Percentiles rank a stretch among this genome's conserved stretches.
phyloP scores from a whole-genome alignment of 2,797 vertebrate genomes.

The Chelon labrosus region DNA sequence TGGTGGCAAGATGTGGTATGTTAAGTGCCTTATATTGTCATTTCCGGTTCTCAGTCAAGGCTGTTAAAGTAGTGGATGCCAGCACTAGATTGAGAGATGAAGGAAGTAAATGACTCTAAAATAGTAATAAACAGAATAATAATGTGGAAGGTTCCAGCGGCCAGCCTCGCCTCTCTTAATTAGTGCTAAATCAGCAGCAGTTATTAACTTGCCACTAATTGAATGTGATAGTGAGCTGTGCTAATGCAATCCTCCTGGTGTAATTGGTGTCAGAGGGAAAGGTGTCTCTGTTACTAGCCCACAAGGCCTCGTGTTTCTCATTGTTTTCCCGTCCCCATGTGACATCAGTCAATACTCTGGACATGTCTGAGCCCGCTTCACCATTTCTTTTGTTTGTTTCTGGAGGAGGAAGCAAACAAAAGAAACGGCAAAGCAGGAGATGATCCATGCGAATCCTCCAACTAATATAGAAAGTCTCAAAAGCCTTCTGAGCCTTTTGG shows the following conservation, averaged over 20 bases:
- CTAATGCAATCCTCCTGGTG: constrained; percentile 78
- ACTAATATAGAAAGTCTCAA: constrained; percentile 39
- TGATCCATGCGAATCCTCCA: constrained; percentile 48
- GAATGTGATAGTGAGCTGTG: constrained; percentile 76
- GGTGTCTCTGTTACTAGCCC: constrained; percentile 27
- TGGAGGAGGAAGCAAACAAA: constrained; percentile 1
- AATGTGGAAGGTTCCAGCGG: constrained; percentile 62
- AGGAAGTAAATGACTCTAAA: constrained; percentile 58
- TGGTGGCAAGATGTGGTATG: not conserved
- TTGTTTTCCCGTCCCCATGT: constrained; percentile 48
- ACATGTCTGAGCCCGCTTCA: constrained; percentile 29
- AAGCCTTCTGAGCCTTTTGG: constrained; percentile 20
- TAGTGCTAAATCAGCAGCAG: constrained; percentile 81
- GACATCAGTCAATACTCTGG: constrained; percentile 46
- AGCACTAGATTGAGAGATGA: constrained; percentile 40
- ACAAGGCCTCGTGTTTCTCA: constrained; percentile 49
- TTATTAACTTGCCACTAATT: constrained; percentile 80
- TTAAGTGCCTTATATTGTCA: not conserved
- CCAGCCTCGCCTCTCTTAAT: constrained; percentile 77
- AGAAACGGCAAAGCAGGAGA: constrained; percentile 37
- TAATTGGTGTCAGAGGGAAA: constrained; percentile 79
- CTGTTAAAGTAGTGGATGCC: constrained; percentile 19
- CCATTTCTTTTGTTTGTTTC: not conserved
- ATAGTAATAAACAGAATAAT: constrained; percentile 81
- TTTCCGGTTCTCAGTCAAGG: constrained; percentile 5